Evolutionary conservation across 2,888 invertebrate species (phyloP).

Genomic region (Nomada hirtipes): DNA sequence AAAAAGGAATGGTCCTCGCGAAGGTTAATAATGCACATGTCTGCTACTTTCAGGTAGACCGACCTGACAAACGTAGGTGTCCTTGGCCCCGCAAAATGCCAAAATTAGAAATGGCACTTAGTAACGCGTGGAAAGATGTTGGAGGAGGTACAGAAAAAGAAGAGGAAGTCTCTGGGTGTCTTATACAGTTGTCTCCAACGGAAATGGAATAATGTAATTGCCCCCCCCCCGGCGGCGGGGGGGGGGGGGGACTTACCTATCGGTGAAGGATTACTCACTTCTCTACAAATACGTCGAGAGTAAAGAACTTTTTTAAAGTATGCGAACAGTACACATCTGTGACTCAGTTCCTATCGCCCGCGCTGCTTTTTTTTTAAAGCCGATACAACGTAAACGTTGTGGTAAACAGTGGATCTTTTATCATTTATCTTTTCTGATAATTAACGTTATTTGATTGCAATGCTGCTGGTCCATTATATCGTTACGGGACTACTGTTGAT

Average conservation of each 20-base stretch:
- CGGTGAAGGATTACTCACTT: conserved; percentile 22
- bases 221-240: background rate
- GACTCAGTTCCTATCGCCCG: background rate
- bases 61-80: conserved; percentile 14
- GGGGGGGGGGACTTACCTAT: background rate
- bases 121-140: conserved; percentile 12
- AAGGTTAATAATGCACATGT: background rate
- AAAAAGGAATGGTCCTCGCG: background rate
- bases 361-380: background rate
- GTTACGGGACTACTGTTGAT: no score
- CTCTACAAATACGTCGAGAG: background rate
- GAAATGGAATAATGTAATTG: conserved; percentile 37
- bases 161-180: background rate
- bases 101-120: conserved; percentile 32
- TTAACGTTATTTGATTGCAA: background rate
- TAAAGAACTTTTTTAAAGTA: background rate
- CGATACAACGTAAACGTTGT: background rate
- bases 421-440: background rate
- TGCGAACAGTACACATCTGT: background rate
- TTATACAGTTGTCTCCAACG: conserved; percentile 26
- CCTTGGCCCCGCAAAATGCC: conserved; percentile 28
- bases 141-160: background rate
- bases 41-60: conserved; percentile 4
- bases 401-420: background rate
- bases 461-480: no score